Evolutionary conservation across 1,140 invertebrate species (phyloP), one percentile per base, ranked within the genome.

Genomic region (Scaptomyza montana): DNA sequence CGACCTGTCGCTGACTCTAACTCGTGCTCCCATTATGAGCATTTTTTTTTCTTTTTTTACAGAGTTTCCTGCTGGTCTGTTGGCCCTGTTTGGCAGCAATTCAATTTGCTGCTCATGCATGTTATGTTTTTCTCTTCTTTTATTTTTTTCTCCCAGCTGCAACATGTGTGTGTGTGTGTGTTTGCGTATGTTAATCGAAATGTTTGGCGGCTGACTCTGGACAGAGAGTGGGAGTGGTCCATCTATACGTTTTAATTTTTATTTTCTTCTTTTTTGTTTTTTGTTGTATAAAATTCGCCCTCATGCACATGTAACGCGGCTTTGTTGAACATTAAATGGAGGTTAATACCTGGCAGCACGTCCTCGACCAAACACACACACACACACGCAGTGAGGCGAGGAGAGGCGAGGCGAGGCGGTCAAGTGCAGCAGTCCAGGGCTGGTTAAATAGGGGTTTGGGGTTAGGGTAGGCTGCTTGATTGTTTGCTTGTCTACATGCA

Each of bases 271-370:
- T 16, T 16, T 16, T 16, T 16, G 16, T 47, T 61, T 45, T 43
- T 30, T 21, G n/a, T 64, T 77, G 67, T 74, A 74, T 77, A 21
- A 47, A 9, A 36, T 36, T 36, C 8, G 9, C 25, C 51, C 49
- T 46, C 43, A 46, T 57, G 61, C 56, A 74, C 68, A 68, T 87
- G 84, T 87, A 75, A 69, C 89, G 87, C 74, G 87, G 82, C 87
- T 79, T 90, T 90, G 87, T 90, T 90, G 63, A 87, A 90, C 82
- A 90, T 90, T 89, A 86, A 89, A 90, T 90, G 77, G 72, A 90
- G 87, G 87, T 90, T 90, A 90, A 90, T 90, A 90, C 89, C 87
- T 90, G 87, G 76, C 84, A 84, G 82, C 82, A 87, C 82, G 82
- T 87, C 62, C 82, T 51, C 45, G 16, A 13, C 53, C 4, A 28